Evolutionary conservation across 35 echinoderm and acorn worm genomes (phyloP).

Genomic region (Ophiothrix spiculata): DNA sequence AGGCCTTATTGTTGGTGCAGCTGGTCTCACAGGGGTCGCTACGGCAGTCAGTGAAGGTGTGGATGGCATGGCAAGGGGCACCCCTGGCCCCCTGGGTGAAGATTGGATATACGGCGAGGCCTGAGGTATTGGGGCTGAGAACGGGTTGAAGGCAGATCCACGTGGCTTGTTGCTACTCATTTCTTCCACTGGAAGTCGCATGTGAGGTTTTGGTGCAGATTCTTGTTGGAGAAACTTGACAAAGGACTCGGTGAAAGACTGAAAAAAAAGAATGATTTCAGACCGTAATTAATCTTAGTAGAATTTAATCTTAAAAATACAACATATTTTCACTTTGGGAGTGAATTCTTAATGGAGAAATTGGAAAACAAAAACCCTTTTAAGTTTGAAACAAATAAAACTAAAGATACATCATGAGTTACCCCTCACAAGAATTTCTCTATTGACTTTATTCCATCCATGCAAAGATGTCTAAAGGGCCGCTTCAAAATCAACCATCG

Average conservation of each 20-base stretch:
- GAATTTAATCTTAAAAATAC: no score
- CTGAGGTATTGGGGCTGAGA: conserved; percentile 87
- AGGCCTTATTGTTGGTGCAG: conserved; percentile 9
- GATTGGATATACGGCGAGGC: conserved; percentile 78
- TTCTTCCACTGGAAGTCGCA: conserved; percentile 84
- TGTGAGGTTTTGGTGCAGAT: conserved; percentile 58
- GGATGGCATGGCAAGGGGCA: conserved; percentile 28
- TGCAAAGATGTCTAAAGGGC: no score
- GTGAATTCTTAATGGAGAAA: no score
- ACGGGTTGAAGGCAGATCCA: conserved; percentile 83
- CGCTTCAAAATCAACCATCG: no score
- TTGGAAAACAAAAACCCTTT: no score
- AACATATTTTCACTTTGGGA: no score
- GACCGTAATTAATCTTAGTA: no score
- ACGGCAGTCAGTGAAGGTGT: background rate
- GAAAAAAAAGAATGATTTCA: background rate
- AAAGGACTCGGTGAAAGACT: conserved; percentile 94
- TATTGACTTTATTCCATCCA: no score
- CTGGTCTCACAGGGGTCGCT: background rate
- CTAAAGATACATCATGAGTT: no score
- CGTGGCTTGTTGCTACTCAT: conserved; percentile 63
- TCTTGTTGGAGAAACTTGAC: conserved; percentile 82
- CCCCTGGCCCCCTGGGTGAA: conserved; percentile 23
- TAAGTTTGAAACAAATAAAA: no score
- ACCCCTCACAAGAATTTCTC: no score